phyloP scores from a whole-genome alignment of 35 echinoderm and acorn worm species.

The Strongylocentrotus purpuratus region DNA sequence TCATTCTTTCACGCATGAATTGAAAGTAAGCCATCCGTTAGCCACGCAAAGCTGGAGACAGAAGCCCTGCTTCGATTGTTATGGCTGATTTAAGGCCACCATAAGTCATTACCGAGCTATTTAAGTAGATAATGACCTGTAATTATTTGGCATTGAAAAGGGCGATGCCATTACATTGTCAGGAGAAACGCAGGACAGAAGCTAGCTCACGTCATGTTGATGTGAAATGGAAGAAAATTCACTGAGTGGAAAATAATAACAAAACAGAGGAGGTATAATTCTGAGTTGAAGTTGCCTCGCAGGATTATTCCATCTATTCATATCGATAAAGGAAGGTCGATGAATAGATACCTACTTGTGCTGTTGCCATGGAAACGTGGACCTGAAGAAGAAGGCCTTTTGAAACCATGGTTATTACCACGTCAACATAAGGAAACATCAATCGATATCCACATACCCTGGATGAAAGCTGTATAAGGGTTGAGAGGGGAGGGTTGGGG shows the following conservation, averaged over 20 bases:
- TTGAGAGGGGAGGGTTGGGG: neutral
- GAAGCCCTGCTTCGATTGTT: neutral
- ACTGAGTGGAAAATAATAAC: slow-evolving; percentile 14
- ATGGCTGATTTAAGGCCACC: neutral
- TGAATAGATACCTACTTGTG: neutral
- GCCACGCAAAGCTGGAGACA: too few relatives aligned
- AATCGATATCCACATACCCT: neutral
- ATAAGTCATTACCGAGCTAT: neutral
- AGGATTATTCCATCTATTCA: slow-evolving; percentile 3
- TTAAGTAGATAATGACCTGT: neutral
- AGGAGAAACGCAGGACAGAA: neutral
- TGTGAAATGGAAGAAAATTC: neutral
- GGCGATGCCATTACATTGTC: neutral
- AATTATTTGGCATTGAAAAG: neutral
- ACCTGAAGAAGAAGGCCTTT: neutral
- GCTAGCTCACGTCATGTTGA: neutral
- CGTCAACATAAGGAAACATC: slow-evolving; percentile 1
- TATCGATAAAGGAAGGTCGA: neutral
- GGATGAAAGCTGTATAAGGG: neutral
- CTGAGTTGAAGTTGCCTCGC: neutral
- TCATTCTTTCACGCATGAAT: neutral
- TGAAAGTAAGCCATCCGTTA: neutral
- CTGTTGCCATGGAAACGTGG: neutral
- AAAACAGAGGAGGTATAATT: neutral
- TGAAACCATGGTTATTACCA: neutral